These are phyloP conservation scores for Rhinophrynus dorsalis DNA, from an alignment of 2,797 vertebrate species.

Conservation along the genomic window DNA sequence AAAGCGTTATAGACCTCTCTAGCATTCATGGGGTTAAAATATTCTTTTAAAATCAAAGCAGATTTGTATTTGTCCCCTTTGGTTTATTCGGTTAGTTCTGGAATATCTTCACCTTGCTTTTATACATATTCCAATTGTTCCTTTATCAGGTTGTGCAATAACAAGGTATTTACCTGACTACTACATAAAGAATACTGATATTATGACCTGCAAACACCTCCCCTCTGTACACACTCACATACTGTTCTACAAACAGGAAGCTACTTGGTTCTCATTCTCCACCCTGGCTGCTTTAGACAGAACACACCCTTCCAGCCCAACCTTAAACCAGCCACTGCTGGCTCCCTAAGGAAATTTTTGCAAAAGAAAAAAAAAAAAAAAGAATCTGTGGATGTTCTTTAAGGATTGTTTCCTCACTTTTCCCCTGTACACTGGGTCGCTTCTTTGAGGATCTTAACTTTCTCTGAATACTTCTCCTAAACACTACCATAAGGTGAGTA, in stretches of 20 bases:
- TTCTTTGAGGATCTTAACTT: not conserved
- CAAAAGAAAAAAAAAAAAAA: conserved; percentile 20
- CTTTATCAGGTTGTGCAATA: conserved; percentile 7
- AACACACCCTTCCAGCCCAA: conserved; percentile 45
- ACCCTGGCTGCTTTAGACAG: conserved; percentile 36
- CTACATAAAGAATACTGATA: conserved; percentile 7
- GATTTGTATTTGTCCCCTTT: too few species aligned
- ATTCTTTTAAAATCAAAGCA: too few species aligned
- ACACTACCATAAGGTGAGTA: conserved; percentile 39
- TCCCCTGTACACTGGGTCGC: not conserved
- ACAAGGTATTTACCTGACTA: conserved; percentile 13
- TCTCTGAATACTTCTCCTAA: not conserved
- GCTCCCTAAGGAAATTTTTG: conserved; percentile 38
- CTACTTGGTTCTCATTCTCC: conserved; percentile 37
- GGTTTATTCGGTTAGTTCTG: too few species aligned
- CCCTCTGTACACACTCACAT: conserved; percentile 23
- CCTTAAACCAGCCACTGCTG: conserved; percentile 24
- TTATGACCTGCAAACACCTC: conserved; percentile 43
- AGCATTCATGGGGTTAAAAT: too few species aligned
- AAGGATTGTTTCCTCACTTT: not conserved
- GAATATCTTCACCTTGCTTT: too few species aligned
- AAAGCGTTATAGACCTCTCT: too few species aligned
- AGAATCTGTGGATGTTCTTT: conserved; percentile 8
- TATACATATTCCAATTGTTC: too few species aligned
- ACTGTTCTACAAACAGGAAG: conserved; percentile 43